Base-by-base conservation (phyloP, 2,888 invertebrate species). In the Charanyca ferruginea region DNA sequence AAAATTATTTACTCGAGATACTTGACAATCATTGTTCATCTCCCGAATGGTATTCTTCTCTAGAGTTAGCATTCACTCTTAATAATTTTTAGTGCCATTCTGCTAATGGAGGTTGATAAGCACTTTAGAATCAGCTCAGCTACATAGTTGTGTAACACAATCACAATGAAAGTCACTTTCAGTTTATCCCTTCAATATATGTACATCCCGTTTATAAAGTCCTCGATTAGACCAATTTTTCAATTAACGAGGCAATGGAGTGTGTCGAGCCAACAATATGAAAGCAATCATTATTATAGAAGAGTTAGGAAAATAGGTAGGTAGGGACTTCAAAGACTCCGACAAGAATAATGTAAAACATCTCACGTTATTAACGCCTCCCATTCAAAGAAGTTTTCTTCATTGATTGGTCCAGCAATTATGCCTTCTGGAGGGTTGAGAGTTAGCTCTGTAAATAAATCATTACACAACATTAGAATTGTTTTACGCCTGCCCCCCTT, bases 361-460 rank as follows among this genome's bases (percentile, higher is more conserved):
- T 85, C 94, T 88, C 88, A 95, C 95, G 98, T 98, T 83, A 99
- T 99, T 23, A 99, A 94, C 16, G 99, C 99, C 95, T 99, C 99
- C 99, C 99, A 99, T 96, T 99, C 99, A 94, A 99, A 99, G 92
- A 99, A 99, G 90, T 99, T 99, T 89, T 99, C 99, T 96, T 99
- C 99, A 89, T 98, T 99, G 61, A 99, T 97, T 28, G 99, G 99
- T 0, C 99, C 99, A 69, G 99, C 99, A 73, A 99, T 98, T 66
- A 99, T 99, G 52, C 99, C 99, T 96, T 99, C 98, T 18, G 99
- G 99, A 61, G 99, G 99, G 95, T 99, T 99, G 75, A 99, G 93
- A 41, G 99, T 99, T 77, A 99, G 94, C 93, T 99, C 95, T 95
- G 97, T 96, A 94, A 80, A 53, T n/a, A 45, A 5, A 47, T 28